Evolutionary conservation across 2,888 invertebrate genomes (phyloP), one percentile per base, ranked within the genome.

Genomic region (Campopleginae sp.): DNA sequence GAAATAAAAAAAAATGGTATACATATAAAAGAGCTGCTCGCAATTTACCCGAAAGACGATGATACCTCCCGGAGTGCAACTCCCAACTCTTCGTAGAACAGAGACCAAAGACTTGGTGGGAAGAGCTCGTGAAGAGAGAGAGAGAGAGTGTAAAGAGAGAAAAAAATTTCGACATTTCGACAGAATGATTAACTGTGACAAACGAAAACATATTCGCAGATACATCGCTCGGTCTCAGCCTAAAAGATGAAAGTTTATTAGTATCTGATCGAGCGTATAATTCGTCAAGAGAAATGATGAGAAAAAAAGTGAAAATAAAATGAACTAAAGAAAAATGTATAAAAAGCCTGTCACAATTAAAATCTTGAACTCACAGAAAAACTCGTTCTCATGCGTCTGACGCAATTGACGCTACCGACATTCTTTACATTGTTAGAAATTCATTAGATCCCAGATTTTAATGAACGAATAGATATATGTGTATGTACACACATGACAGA

Each of bases 31-130:
- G 68, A 46, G 63, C 61, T 74, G 51, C 78, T 68, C 70, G 66
- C 76, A 12, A 72, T 72, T 66, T 61, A 54, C 66, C 80, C 77
- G 63, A 85, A 81, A 78, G 72, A 54, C 84, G 74, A 78, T 61
- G 61, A 19, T 78, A 61, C 72, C 68, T 80, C 66, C 58, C n/a
- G 76, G 71, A 38, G 80, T 44, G 71, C 31, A 48, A n/a, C 23
- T 63, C n/a, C n/a, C 19, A 38, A 54, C 51, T 54, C 27, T 77
- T 74, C 76, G 77, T 77, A 77, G 72, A 80, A 81, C 42, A 51
- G 75, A 76, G 44, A 33, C 58, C 75, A 33, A 10, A n/a, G 3
- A 27, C 17, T 51, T 31, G 14, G 68, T 42, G 44, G 38, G 23
- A 42, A 38, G 31, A 63, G 27, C 27, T 2, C 51, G 14, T 33